Evolutionary conservation across 2,888 invertebrate species (phyloP), one percentile per base, ranked within the genome.

Genomic region (Aphodius granarius): DNA sequence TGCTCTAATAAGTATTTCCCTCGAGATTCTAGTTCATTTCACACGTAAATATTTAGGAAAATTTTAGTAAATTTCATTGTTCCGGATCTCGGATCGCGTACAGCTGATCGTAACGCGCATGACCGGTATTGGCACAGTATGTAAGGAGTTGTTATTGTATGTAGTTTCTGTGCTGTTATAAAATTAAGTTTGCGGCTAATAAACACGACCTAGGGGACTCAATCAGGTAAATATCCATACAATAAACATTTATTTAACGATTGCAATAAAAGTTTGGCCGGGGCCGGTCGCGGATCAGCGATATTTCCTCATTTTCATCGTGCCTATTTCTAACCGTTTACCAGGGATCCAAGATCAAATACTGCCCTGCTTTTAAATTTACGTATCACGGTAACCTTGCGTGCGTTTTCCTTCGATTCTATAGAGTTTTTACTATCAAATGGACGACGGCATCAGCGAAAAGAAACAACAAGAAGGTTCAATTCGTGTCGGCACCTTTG

Each of bases 101-200:
- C 43, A 43, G 43, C 43, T 43, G 43, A 13, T 13, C 43, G 74
- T 75, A 64, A 74, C 76, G 79, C 81, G 83, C 83, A 81, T 81
- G 84, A 82, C 81, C 80, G 78, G 77, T 76, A 78, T 81, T 43
- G 76, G 78, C 79, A 82, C 81, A 82, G 81, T 68, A 68, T 68
- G 43, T 3, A 43, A 43, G 81, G 82, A 83, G 83, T 81, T 82
- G 80, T 81, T 80, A 79, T 78, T 78, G 79, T 79, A 78, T 80
- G 79, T 78, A 83, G 80, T 83, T 83, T 82, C 78, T 80, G 80
- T 81, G 82, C 81, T 82, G 81, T 83, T 83, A 81, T 75, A 81
- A 83, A 84, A 83, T 83, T 82, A 80, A 83, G 80, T 82, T 83
- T 81, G 77, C 78, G 77, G 77, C 77, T 78, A 79, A 79, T 76